Percentiles rank a stretch among this genome's conserved stretches.
Conservation (phyloP, 2,888 invertebrate genomes). For the Athalia cordata region DNA sequence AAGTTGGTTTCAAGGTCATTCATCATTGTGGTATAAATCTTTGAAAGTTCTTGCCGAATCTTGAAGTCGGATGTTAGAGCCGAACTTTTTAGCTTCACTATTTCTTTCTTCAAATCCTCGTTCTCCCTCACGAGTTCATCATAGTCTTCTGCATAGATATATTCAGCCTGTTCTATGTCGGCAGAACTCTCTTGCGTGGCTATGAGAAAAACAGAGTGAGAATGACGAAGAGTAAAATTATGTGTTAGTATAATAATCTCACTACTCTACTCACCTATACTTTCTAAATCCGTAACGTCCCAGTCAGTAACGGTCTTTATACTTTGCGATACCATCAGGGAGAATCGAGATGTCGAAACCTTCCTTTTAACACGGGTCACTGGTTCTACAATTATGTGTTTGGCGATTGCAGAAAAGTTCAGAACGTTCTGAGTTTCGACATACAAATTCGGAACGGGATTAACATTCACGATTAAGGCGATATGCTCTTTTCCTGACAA, state of each 20-base stretch:
- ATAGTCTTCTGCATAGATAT: constrained; percentile 58
- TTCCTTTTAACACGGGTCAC: constrained; percentile 53
- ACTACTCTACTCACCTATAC: constrained; percentile 43
- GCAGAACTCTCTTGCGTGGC: constrained; percentile 42
- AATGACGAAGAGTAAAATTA: background rate
- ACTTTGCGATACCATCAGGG: constrained; percentile 64
- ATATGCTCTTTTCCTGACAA: constrained; percentile 85
- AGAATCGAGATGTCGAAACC: constrained; percentile 63
- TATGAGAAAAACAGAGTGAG: constrained; percentile 11
- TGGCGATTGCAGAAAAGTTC: constrained; percentile 89
- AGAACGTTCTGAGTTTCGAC: constrained; percentile 91
- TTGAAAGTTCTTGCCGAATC: constrained; percentile 67
- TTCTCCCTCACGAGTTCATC: constrained; percentile 64
- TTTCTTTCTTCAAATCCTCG: constrained; percentile 61
- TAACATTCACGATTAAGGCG: constrained; percentile 92
- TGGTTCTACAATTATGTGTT: constrained; percentile 75
- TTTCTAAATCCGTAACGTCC: constrained; percentile 60
- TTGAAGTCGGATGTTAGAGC: constrained; percentile 61
- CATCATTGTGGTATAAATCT: constrained; percentile 63
- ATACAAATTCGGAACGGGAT: constrained; percentile 84
- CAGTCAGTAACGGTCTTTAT: constrained; percentile 65
- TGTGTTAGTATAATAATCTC: background rate
- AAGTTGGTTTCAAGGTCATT: constrained; percentile 63
- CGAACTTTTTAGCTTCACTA: constrained; percentile 59
- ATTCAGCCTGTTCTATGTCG: background rate